A percentile compares a stretch with the other conserved stretches of the same genome.
Conservation (phyloP, 2,797 vertebrate species). For the Enteromius viviparus region DNA sequence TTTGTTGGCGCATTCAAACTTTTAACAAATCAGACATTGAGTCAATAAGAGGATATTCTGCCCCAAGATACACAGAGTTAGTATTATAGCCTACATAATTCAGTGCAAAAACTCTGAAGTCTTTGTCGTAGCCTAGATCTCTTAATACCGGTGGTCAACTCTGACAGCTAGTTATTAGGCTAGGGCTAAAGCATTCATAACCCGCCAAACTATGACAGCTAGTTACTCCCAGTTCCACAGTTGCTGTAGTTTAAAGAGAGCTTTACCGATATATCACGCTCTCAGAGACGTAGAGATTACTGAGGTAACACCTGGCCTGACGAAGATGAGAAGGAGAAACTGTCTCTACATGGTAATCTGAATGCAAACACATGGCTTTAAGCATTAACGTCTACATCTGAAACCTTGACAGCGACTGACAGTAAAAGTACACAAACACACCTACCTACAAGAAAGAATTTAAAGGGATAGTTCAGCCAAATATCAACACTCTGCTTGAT, state of each 20-base stretch:
- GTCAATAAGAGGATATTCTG: constrained; percentile 7
- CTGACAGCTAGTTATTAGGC: constrained; percentile 57
- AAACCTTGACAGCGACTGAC: constrained; percentile 16
- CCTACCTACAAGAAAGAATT: not conserved
- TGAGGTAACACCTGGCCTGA: constrained; percentile 43
- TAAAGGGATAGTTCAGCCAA: not conserved
- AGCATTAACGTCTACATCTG: constrained; percentile 8
- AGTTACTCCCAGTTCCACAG: constrained; percentile 26
- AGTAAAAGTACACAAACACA: constrained; percentile 1
- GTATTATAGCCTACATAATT: constrained; percentile 29
- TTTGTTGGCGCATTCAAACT: not conserved
- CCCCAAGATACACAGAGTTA: constrained; percentile 29
- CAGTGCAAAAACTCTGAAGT: constrained; percentile 24
- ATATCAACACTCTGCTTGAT: not conserved
- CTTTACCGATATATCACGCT: constrained; percentile 31
- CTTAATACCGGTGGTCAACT: constrained; percentile 49
- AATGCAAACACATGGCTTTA: not conserved
- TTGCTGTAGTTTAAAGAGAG: constrained; percentile 20
- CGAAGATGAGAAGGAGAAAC: constrained; percentile 47
- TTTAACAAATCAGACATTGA: constrained; percentile 1
- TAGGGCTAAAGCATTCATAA: constrained; percentile 46
- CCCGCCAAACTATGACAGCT: constrained; percentile 33
- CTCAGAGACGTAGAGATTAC: constrained; percentile 26
- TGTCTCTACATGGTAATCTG: not conserved
- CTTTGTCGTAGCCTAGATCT: constrained; percentile 38